A percentile compares a stretch with the other conserved stretches of the same genome.
These are phyloP conservation scores for Synergus itoensis DNA, from an alignment of 2,888 invertebrate genomes.

Conservation along the genomic window DNA sequence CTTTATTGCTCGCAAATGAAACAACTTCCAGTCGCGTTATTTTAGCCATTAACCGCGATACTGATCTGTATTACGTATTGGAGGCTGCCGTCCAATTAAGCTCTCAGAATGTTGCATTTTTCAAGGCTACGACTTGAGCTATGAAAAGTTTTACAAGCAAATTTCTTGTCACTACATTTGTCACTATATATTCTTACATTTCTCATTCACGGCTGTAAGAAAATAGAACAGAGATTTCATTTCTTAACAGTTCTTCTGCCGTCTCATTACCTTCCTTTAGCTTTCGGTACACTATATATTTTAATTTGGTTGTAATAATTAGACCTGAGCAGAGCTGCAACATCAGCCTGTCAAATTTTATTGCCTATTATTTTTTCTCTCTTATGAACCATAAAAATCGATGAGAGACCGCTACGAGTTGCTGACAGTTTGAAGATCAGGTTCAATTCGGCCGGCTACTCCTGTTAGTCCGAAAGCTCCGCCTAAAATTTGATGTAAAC, in stretches of 20 bases:
- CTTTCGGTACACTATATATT: background rate
- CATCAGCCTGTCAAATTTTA: constrained; percentile 53
- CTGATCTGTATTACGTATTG: constrained; percentile 6
- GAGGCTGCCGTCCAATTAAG: background rate
- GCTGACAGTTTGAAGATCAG: constrained; percentile 5
- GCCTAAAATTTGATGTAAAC: constrained; percentile 26
- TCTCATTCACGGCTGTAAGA: background rate
- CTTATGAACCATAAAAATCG: constrained; percentile 29
- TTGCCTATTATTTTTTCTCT: constrained; percentile 41
- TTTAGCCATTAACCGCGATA: constrained; percentile 17
- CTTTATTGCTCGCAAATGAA: constrained; percentile 34
- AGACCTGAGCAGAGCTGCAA: constrained; percentile 45
- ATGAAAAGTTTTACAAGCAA: background rate
- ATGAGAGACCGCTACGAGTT: constrained; percentile 14
- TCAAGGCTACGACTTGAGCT: background rate
- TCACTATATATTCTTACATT: background rate
- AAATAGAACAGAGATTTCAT: no score
- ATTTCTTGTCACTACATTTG: background rate
- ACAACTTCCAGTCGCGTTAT: constrained; percentile 28
- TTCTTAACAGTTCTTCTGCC: no score
- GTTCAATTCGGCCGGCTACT: background rate
- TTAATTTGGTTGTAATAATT: constrained; percentile 46
- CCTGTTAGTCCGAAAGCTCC: background rate
- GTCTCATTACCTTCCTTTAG: background rate
- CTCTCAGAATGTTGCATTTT: background rate